These are phyloP conservation scores for Patagioenas fasciata DNA, from an alignment of 2,113 vertebrate species.

Conservation along the genomic window DNA sequence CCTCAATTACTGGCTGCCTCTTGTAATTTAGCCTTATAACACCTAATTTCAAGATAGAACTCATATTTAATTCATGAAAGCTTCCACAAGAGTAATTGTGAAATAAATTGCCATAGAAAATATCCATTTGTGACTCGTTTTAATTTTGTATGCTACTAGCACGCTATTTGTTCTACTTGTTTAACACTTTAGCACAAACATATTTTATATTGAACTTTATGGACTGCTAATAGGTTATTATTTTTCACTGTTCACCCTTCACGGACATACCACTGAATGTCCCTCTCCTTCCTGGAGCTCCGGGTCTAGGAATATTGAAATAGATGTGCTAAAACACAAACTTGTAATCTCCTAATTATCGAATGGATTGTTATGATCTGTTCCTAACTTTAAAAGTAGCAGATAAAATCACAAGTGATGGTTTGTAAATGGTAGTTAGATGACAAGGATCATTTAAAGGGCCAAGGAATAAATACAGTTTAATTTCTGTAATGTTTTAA, in stretches of 20 bases:
- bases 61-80: constrained; percentile 99
- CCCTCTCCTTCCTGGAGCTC: constrained; percentile 57
- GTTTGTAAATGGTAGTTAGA: constrained; percentile 78
- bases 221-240: constrained; percentile 60
- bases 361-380: constrained; percentile 68
- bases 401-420: constrained; percentile 74
- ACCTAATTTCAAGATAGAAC: constrained; percentile 99
- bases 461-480: constrained; percentile 75
- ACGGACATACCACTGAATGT: neutral
- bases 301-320: constrained; percentile 17
- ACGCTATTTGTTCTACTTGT: constrained; percentile 82
- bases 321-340: constrained; percentile 59
- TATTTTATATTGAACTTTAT: constrained; percentile 78
- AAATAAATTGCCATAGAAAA: constrained; percentile 98
- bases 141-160: constrained; percentile 85
- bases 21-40: constrained; percentile 99
- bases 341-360: constrained; percentile 78
- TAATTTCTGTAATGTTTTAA: constrained; percentile 80
- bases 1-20: constrained; percentile 99
- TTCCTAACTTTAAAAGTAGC: constrained; percentile 77
- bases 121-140: constrained; percentile 90
- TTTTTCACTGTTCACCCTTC: constrained; percentile 60
- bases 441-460: constrained; percentile 77
- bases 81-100: constrained; percentile 97
- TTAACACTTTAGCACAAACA: constrained; percentile 85